Evolutionary conservation across 2,113 vertebrate species (phyloP).

Genomic region (Trogon melanurus): DNA sequence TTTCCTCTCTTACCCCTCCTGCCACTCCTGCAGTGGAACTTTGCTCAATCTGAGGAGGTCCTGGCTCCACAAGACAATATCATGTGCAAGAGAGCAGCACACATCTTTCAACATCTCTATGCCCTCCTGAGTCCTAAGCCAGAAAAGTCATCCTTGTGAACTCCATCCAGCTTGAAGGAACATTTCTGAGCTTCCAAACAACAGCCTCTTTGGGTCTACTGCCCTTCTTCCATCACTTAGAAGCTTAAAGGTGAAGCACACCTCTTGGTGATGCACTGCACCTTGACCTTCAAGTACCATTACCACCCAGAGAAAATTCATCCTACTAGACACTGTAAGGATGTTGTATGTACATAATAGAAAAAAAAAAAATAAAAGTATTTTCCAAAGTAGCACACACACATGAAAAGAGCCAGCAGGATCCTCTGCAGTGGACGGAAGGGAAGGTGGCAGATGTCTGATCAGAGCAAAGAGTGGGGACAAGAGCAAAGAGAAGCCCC

Average conservation of each 20-base stretch:
- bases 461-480: background rate
- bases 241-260: background rate
- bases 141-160: background rate
- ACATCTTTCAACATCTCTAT: background rate
- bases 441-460: background rate
- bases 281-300: background rate
- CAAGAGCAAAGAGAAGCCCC: background rate
- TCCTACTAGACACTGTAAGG: background rate
- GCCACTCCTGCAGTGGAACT: background rate
- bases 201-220: background rate
- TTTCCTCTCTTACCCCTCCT: background rate
- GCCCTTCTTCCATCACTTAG: background rate
- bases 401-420: background rate
- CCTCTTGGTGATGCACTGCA: background rate
- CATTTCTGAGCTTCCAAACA: background rate
- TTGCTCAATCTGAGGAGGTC: background rate
- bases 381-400: background rate
- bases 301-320: background rate
- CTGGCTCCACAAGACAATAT: background rate
- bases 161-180: background rate
- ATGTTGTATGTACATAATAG: background rate
- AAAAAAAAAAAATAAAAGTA: background rate
- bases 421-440: background rate
- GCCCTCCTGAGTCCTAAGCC: background rate
- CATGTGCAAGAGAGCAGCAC: background rate